Conservation (phyloP, 2,888 invertebrate genomes). For the Cetonia aurata region DNA sequence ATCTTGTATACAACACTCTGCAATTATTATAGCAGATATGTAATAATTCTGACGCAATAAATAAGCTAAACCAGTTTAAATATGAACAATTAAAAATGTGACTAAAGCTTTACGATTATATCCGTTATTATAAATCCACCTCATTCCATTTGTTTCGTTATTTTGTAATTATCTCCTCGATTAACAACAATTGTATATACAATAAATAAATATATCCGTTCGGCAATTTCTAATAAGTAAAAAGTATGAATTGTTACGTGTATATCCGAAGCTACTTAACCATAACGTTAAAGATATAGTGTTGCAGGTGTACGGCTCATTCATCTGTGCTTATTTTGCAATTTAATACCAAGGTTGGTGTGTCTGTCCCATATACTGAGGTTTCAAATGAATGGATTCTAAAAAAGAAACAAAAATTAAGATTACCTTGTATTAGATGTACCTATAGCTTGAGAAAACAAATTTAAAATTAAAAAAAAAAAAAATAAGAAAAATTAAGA, state of each 20-base stretch:
- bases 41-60: no score
- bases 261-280: conserved; percentile 1
- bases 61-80: no score
- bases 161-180: conserved; percentile 12
- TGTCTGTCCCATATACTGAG: background rate
- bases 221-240: conserved; percentile 9
- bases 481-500: no score
- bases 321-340: conserved; percentile 27
- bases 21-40: no score
- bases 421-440: background rate
- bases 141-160: no score
- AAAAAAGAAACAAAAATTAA: background rate
- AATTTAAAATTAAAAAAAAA: no score
- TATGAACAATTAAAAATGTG: no score
- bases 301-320: conserved; percentile 24
- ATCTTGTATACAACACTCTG: no score
- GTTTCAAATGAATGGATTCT: background rate
- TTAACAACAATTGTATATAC: conserved; percentile 17
- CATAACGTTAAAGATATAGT: conserved; percentile 18
- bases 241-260: background rate
- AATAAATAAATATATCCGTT: no score
- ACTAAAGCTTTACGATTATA: no score
- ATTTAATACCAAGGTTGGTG: conserved; percentile 32
- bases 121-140: no score
- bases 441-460: no score